Percentiles rank a stretch among this genome's conserved stretches.
phyloP scores from a whole-genome alignment of 1,140 invertebrate species.

The Hycleus cichorii region DNA sequence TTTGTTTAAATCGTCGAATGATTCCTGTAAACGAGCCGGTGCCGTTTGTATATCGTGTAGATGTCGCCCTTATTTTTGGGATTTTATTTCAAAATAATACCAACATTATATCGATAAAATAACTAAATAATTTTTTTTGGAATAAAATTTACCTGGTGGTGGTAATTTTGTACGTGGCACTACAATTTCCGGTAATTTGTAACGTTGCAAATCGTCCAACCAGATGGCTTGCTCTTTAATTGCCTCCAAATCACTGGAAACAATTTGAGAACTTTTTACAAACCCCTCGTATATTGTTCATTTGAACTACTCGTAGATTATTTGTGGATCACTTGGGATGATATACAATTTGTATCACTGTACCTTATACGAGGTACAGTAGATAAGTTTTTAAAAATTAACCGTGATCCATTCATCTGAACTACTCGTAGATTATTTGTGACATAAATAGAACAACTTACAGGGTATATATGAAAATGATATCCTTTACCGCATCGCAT shows the following conservation, averaged over 20 bases:
- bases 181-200: slow-evolving; percentile 63
- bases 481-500: too few species aligned
- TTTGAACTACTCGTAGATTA: too few species aligned
- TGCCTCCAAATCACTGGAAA: slow-evolving; percentile 53
- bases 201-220: slow-evolving; percentile 68
- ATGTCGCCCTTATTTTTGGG: slow-evolving; percentile 23
- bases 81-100: not conserved
- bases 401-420: too few species aligned
- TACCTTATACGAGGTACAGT: too few species aligned
- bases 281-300: not conserved
- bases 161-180: slow-evolving; percentile 61
- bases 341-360: too few species aligned
- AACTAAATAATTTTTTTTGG: not conserved
- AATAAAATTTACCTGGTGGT: slow-evolving; percentile 46
- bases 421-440: too few species aligned
- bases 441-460: too few species aligned
- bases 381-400: too few species aligned
- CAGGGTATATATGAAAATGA: too few species aligned
- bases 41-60: slow-evolving; percentile 42
- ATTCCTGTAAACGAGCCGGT: slow-evolving; percentile 41
- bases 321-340: too few species aligned
- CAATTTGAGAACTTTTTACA: not conserved
- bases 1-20: slow-evolving; percentile 15
- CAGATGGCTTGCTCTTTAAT: slow-evolving; percentile 65
- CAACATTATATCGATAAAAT: too few species aligned